Conservation (phyloP, 2,888 invertebrate species). For the Tachina lurida region DNA sequence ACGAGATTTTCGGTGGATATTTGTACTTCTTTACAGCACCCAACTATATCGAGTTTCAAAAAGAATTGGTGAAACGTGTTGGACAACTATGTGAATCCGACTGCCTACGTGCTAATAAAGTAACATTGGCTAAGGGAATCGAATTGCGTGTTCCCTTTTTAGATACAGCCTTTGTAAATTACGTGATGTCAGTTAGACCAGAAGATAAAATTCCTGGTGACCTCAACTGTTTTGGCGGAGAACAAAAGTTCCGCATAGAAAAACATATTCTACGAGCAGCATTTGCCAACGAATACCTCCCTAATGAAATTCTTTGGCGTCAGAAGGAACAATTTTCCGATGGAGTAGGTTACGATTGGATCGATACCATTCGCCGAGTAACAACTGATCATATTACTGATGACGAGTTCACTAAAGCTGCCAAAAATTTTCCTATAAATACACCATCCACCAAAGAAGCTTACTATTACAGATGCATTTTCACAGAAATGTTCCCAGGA, state of each 20-base stretch:
- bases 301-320: too few species aligned
- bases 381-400: constrained; percentile 87
- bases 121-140: constrained; percentile 88
- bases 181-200: constrained; percentile 89
- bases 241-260: too few species aligned
- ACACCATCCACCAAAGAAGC: constrained; percentile 88
- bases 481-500: constrained; percentile 81
- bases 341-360: too few species aligned
- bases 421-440: constrained; percentile 86
- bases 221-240: constrained; percentile 76
- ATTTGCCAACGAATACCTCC: too few species aligned
- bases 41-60: constrained; percentile 87
- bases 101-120: constrained; percentile 91
- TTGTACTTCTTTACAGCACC: constrained; percentile 97
- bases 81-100: constrained; percentile 91
- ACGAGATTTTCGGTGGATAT: constrained; percentile 97
- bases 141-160: constrained; percentile 95
- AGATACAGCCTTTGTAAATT: constrained; percentile 92
- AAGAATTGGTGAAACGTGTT: constrained; percentile 88
- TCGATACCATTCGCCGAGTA: too few species aligned
- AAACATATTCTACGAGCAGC: too few species aligned
- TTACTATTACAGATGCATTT: too few species aligned
- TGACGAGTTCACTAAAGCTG: constrained; percentile 82
- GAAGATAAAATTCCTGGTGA: constrained; percentile 87
- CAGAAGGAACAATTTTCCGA: too few species aligned